Evolutionary conservation across 2,888 invertebrate genomes (phyloP).

Genomic region (Exocentrus adspersus): DNA sequence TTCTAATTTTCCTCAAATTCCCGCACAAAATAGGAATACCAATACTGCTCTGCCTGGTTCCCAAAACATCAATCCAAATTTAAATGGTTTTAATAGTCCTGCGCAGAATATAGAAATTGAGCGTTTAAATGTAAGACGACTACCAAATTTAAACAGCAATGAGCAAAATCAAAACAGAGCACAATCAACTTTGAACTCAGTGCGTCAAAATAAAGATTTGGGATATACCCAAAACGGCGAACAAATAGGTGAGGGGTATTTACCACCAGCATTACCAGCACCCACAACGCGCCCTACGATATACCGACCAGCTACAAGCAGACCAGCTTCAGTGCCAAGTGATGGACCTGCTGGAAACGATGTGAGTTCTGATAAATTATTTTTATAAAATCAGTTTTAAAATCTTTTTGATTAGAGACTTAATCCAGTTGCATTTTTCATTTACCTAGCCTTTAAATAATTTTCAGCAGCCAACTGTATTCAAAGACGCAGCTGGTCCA

Average conservation of each 20-base stretch:
- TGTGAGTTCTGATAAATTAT: constrained; percentile 4
- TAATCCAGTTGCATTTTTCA: too few species aligned
- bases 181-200: neutral
- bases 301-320: neutral
- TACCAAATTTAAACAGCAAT: constrained; percentile 10
- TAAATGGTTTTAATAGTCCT: neutral
- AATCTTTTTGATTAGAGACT: too few species aligned
- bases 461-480: constrained; percentile 21
- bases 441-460: neutral
- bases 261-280: constrained; percentile 34
- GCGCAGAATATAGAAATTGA: constrained; percentile 32
- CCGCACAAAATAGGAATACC: neutral
- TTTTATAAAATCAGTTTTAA: too few species aligned
- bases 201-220: neutral
- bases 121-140: constrained; percentile 32
- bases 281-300: constrained; percentile 17
- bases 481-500: constrained; percentile 32
- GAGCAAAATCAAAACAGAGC: constrained; percentile 8
- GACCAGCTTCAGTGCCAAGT: neutral
- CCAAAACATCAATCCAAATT: neutral
- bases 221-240: constrained; percentile 4
- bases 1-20: neutral
- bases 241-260: constrained; percentile 29
- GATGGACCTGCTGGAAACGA: constrained; percentile 10
- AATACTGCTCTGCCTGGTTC: neutral